phyloP scores from a whole-genome alignment of 2,113 vertebrate species.

The Etia nguti region DNA sequence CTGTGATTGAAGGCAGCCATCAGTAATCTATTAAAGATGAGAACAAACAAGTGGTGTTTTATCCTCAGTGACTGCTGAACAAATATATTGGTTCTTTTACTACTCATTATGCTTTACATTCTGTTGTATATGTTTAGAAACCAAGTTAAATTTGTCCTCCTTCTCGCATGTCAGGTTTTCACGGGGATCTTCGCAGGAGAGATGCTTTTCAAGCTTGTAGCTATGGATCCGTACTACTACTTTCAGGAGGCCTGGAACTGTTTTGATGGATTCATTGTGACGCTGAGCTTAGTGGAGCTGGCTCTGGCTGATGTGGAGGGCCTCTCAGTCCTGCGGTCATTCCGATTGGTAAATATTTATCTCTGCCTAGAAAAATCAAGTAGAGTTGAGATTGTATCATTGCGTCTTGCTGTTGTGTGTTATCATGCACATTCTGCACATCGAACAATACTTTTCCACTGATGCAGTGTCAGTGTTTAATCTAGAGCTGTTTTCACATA shows the following conservation, averaged over 20 bases:
- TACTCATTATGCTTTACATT: neutral
- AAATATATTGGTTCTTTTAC: accelerated
- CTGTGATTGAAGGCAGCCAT: neutral
- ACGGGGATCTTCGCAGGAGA: slow-evolving; percentile 98
- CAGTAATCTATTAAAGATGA: neutral
- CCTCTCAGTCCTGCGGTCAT: slow-evolving; percentile 95
- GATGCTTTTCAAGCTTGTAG: slow-evolving; percentile 96
- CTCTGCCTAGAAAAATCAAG: neutral
- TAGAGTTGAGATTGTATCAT: neutral
- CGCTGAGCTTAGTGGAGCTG: slow-evolving; percentile 95
- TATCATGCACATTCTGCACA: neutral
- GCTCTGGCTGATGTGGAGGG: slow-evolving; percentile 91
- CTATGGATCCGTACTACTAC: slow-evolving; percentile 99
- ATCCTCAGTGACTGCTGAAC: neutral
- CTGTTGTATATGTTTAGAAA: neutral
- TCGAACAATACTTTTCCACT: neutral
- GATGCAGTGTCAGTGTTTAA: neutral
- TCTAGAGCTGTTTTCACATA: neutral
- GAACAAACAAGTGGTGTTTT: neutral
- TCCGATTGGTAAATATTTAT: slow-evolving; percentile 85
- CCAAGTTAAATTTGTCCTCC: neutral
- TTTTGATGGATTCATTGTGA: slow-evolving; percentile 97
- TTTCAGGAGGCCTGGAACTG: slow-evolving; percentile 99
- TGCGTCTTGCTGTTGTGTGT: neutral
- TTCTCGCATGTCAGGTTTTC: slow-evolving; percentile 81